A percentile compares a stretch with the other conserved stretches of the same genome.
Conservation (phyloP, 2,888 invertebrate species). For the Stenchaetothrips biformis region DNA sequence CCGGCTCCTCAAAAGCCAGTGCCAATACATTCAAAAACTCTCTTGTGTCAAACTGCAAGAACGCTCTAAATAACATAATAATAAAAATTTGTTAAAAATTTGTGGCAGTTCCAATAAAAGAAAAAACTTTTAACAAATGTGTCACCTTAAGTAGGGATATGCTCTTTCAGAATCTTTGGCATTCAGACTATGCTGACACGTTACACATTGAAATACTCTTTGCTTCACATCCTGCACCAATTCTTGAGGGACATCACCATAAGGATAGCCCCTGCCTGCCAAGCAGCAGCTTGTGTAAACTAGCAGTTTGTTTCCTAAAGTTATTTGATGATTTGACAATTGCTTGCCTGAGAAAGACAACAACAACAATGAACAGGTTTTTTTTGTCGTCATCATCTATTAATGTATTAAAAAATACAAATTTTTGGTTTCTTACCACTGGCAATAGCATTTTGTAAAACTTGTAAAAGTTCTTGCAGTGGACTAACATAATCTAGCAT, state of each 20-base stretch:
- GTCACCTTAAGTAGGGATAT: constrained; percentile 60
- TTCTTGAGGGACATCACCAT: constrained; percentile 62
- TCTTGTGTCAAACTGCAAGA: constrained; percentile 75
- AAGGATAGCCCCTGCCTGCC: constrained; percentile 78
- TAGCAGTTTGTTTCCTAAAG: constrained; percentile 73
- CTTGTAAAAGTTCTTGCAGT: constrained; percentile 60
- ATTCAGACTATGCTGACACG: constrained; percentile 59
- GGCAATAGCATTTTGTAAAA: constrained; percentile 48
- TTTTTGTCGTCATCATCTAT: background rate
- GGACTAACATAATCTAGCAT: constrained; percentile 70
- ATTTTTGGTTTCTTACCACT: constrained; percentile 42
- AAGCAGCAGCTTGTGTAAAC: constrained; percentile 84
- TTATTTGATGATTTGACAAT: constrained; percentile 36
- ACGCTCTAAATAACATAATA: constrained; percentile 50
- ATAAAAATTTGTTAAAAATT: background rate
- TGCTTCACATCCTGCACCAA: constrained; percentile 63
- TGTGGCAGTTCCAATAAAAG: background rate
- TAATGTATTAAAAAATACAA: background rate
- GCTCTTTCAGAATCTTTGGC: constrained; percentile 58
- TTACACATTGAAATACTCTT: constrained; percentile 65
- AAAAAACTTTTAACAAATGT: background rate
- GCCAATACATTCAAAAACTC: constrained; percentile 82
- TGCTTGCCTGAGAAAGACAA: constrained; percentile 38
- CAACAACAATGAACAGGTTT: background rate
- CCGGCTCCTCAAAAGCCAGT: constrained; percentile 75